phyloP scores from a whole-genome alignment of 2,113 vertebrate genomes.

The Serinus canaria region DNA sequence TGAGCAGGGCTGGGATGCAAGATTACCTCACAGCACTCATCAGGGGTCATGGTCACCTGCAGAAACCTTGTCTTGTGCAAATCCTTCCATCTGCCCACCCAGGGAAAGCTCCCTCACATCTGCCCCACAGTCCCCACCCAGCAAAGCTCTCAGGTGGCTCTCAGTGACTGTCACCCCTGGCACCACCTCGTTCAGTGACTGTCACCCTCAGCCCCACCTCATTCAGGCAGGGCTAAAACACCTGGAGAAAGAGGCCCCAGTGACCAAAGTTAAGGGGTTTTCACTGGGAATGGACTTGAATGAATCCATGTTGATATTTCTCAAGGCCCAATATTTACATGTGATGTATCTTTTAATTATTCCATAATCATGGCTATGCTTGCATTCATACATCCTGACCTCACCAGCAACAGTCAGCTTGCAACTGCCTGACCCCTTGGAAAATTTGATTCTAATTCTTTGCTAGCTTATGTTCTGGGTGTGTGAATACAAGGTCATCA shows the following conservation, averaged over 20 bases:
- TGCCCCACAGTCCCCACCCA: neutral
- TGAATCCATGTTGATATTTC: neutral
- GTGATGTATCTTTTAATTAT: neutral
- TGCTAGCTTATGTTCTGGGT: neutral
- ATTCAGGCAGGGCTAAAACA: neutral
- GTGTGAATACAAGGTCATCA: neutral
- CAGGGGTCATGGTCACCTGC: neutral
- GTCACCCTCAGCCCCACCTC: neutral
- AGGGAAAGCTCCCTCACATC: neutral
- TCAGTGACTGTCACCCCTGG: neutral
- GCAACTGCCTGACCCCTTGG: neutral
- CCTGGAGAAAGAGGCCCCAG: neutral
- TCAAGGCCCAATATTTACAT: neutral
- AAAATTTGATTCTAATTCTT: neutral
- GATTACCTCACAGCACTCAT: accelerated
- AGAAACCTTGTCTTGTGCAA: neutral
- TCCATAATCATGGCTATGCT: neutral
- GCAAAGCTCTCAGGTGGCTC: neutral
- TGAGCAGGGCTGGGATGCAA: neutral
- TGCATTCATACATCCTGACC: neutral
- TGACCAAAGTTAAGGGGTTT: neutral
- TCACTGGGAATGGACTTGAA: neutral
- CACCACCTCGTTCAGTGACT: neutral
- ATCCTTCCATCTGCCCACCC: neutral
- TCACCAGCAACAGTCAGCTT: neutral